These are phyloP conservation scores for Tokudaia muenninki DNA, from an alignment of 2,797 vertebrate genomes.

Conservation along the genomic window DNA sequence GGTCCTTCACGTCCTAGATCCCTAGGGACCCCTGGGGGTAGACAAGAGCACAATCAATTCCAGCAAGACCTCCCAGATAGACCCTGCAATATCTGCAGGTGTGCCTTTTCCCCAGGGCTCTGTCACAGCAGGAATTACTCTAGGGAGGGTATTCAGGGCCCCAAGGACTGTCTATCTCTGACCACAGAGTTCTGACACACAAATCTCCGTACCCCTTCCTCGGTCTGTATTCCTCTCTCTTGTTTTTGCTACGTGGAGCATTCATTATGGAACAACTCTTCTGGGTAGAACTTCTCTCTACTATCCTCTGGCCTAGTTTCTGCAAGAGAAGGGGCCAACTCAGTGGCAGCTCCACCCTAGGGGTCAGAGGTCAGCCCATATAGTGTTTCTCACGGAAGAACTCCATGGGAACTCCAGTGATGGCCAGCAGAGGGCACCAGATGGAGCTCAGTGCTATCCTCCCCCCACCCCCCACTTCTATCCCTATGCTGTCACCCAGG, in stretches of 20 bases:
- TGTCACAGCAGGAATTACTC: not conserved
- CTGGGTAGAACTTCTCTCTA: rapidly evolving
- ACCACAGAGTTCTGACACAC: not conserved
- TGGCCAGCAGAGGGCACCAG: not conserved
- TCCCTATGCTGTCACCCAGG: rapidly evolving
- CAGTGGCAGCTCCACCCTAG: rapidly evolving
- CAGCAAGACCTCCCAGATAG: not conserved
- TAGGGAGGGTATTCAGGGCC: not conserved
- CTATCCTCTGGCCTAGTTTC: not conserved
- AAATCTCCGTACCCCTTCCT: not conserved
- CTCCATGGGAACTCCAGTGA: not conserved
- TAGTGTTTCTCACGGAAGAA: not conserved
- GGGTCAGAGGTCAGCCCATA: not conserved
- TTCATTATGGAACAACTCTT: not conserved
- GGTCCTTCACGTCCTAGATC: not conserved
- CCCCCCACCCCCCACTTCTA: rapidly evolving
- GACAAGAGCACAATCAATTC: not conserved
- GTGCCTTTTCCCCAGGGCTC: not conserved
- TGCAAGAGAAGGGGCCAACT: not conserved
- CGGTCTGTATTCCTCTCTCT: too few relatives aligned
- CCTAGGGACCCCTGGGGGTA: not conserved
- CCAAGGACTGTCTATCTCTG: not conserved
- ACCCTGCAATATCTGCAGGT: too few relatives aligned
- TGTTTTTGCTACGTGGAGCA: rapidly evolving
- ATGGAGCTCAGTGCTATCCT: rapidly evolving